These are phyloP conservation scores for Phaenicophaeus curvirostris DNA, from an alignment of 2,797 vertebrate genomes.

Conservation along the genomic window DNA sequence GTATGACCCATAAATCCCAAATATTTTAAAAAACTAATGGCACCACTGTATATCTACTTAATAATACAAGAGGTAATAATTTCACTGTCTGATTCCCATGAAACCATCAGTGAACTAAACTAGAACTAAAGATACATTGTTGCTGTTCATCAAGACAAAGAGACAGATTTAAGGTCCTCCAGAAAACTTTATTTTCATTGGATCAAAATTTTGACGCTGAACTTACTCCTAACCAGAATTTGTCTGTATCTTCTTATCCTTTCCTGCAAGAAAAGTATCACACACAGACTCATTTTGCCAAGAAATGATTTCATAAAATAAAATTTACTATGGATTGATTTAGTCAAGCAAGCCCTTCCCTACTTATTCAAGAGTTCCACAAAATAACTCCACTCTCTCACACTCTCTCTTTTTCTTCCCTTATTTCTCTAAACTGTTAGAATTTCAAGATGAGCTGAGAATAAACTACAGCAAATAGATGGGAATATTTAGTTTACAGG, in stretches of 20 bases:
- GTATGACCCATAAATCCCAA: neutral
- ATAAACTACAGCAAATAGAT: neutral
- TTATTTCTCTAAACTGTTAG: neutral
- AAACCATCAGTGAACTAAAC: neutral
- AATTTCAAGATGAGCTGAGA: neutral
- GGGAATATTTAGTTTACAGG: neutral
- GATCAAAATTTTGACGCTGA: conserved; percentile 6
- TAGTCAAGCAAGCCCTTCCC: neutral
- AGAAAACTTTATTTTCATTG: conserved; percentile 7
- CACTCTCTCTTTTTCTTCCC: neutral
- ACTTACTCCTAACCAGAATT: conserved; percentile 2
- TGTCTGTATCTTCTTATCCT: neutral
- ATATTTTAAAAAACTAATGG: neutral
- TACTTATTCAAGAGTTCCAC: neutral
- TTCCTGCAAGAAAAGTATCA: neutral
- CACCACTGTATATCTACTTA: neutral
- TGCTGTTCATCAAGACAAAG: conserved; percentile 4
- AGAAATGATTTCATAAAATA: neutral
- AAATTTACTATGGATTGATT: neutral
- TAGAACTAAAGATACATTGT: neutral
- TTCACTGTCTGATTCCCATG: neutral
- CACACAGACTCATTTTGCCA: neutral
- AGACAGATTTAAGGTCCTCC: neutral
- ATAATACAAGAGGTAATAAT: neutral
- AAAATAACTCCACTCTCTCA: neutral